Evolutionary conservation across 35 echinoderm and acorn worm species (phyloP).

Genomic region (Holothuria glaberrima): DNA sequence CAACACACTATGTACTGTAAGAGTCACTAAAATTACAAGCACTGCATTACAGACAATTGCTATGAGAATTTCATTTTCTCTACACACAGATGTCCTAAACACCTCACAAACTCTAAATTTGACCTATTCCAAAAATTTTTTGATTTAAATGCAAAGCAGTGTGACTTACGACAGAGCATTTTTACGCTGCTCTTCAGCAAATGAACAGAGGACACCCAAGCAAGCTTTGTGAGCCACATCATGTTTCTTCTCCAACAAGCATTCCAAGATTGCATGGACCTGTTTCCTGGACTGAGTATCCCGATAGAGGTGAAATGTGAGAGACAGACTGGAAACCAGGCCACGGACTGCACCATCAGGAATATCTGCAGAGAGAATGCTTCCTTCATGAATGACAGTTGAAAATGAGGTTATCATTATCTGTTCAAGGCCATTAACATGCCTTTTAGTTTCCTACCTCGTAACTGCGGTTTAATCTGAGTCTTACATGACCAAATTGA

Average conservation of each 20-base stretch:
- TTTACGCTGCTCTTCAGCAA: conserved; percentile 38
- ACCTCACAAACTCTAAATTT: too few relatives aligned
- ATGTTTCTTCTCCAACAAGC: conserved; percentile 29
- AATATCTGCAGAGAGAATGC: background rate
- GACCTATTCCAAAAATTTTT: too few relatives aligned
- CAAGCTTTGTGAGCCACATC: conserved; percentile 5
- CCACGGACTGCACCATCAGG: conserved; percentile 38
- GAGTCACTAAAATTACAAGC: background rate
- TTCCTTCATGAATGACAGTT: too few relatives aligned
- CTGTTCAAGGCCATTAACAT: too few relatives aligned
- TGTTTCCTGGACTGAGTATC: conserved; percentile 45
- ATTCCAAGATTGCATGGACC: conserved; percentile 27
- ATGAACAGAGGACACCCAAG: conserved; percentile 16
- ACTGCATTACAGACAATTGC: background rate
- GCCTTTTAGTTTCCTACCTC: too few relatives aligned
- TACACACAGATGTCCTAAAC: too few relatives aligned
- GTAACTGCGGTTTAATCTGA: too few relatives aligned
- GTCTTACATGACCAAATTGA: too few relatives aligned
- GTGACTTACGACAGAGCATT: background rate
- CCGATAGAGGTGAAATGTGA: conserved; percentile 19
- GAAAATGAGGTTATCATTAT: too few relatives aligned
- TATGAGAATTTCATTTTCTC: too few relatives aligned
- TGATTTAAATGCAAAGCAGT: background rate
- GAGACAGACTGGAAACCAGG: conserved; percentile 20
- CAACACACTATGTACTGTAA: too few relatives aligned